Percentiles rank a stretch among this genome's conserved stretches.
These are phyloP conservation scores for Eurytoma adleriae DNA, from an alignment of 2,888 invertebrate genomes.

Conservation along the genomic window DNA sequence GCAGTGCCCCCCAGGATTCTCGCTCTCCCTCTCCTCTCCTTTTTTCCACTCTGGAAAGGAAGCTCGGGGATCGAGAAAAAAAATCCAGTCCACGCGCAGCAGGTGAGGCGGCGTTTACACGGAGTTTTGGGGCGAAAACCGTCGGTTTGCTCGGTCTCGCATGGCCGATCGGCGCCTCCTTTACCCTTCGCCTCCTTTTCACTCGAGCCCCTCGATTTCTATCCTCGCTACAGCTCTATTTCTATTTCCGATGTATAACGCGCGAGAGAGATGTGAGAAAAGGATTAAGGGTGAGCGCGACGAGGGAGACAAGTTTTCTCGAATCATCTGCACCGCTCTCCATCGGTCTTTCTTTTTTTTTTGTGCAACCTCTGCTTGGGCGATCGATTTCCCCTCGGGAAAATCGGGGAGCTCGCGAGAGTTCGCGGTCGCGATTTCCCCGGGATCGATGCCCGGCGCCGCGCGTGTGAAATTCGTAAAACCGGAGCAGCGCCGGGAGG, in stretches of 20 bases:
- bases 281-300: conserved; percentile 66
- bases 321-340: conserved; percentile 51
- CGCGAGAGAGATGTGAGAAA: conserved; percentile 69
- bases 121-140: conserved; percentile 62
- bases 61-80: conserved; percentile 57
- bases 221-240: conserved; percentile 11
- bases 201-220: conserved; percentile 30
- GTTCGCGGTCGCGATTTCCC: conserved; percentile 29
- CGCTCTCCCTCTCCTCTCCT: conserved; percentile 40
- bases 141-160: conserved; percentile 60
- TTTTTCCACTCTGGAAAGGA: conserved; percentile 7
- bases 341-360: conserved; percentile 4
- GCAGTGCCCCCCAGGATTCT: conserved; percentile 58
- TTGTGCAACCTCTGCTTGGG: background rate
- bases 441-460: conserved; percentile 23
- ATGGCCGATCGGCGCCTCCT: conserved; percentile 24
- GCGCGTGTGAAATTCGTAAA: conserved; percentile 53
- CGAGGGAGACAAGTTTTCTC: conserved; percentile 55
- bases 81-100: conserved; percentile 64
- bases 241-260: conserved; percentile 5
- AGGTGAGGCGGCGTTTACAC: conserved; percentile 67
- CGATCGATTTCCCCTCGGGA: conserved; percentile 11
- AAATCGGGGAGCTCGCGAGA: background rate
- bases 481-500: conserved; percentile 18
- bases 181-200: background rate